Base-by-base conservation (phyloP, 2,888 invertebrate genomes). In the Craniophora ligustri region DNA sequence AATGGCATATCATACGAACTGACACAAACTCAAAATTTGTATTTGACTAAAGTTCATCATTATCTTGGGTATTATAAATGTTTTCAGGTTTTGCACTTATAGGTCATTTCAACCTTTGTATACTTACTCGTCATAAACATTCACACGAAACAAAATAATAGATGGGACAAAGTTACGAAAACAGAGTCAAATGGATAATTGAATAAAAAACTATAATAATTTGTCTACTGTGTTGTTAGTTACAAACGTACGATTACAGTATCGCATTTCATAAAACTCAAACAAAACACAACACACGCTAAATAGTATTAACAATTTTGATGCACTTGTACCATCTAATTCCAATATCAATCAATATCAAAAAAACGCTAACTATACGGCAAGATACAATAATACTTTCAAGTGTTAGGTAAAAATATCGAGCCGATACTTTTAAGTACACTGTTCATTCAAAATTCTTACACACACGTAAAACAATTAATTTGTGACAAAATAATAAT, bases 321-420 rank as follows among this genome's bases (percentile, higher is more conserved):
- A 63, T 67, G 54, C 44, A 67, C 42, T 53, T 53, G 44, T 62
- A 42, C 63, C 49, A 64, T 58, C 55, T 60, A 60, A 72, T 55
- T 57, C 55, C 47, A 63, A 67, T 59, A 61, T 54, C 36, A 11
- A 38, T 39, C 28, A 67, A 60, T 60, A 60, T 58, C 41, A 53
- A 68, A 64, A 59, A 57, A 67, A 62, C 47, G 49, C 56, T 60
- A 63, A 65, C 63, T 65, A 67, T 64, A 79, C 75, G 87, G 87
- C 87, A 88, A 88, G 87, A 87, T 71, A 77, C 58, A 67, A 78
- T 85, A 86, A 86, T 87, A 87, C 87, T 85, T 82, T 74, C n/a
- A 39, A 65, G 76, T 77, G 78, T 66, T 47, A 69, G 53, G 69
- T 72, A 79, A 78, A 79, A 82, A 78, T 78, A 82, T 82, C 73